Conservation (phyloP, 2,113 vertebrate species). For the Elephas maximus region DNA sequence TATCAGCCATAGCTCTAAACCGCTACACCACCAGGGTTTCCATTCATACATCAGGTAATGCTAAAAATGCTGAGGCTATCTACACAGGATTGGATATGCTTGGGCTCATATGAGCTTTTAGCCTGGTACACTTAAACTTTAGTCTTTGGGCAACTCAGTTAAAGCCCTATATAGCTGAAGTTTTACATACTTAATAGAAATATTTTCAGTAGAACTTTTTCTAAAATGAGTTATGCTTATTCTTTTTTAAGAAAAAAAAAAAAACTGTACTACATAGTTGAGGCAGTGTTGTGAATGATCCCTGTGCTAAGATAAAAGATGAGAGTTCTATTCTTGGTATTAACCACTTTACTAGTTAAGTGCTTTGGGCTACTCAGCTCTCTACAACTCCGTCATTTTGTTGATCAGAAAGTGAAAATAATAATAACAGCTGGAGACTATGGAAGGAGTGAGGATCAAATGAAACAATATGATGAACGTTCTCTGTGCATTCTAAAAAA, state of each 20-base stretch:
- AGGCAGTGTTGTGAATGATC: not conserved
- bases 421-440: not conserved
- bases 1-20: too few relatives aligned
- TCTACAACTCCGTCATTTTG: not conserved
- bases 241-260: not conserved
- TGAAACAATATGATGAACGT: not conserved
- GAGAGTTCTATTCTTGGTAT: not conserved
- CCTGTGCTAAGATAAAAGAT: not conserved
- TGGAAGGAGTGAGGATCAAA: not conserved
- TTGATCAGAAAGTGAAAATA: conserved; percentile 36
- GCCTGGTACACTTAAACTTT: not conserved
- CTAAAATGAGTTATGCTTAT: conserved; percentile 24
- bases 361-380: not conserved
- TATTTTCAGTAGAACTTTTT: not conserved
- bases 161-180: not conserved
- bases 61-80: not conserved
- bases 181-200: not conserved
- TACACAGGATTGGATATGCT: not conserved
- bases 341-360: not conserved
- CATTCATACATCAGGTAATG: not conserved
- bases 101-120: not conserved
- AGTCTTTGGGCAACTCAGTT: not conserved
- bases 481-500: conserved; percentile 28
- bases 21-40: too few relatives aligned
- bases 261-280: not conserved